Evolutionary conservation across 2,113 vertebrate species (phyloP).

Genomic region (Poecilia latipinna): DNA sequence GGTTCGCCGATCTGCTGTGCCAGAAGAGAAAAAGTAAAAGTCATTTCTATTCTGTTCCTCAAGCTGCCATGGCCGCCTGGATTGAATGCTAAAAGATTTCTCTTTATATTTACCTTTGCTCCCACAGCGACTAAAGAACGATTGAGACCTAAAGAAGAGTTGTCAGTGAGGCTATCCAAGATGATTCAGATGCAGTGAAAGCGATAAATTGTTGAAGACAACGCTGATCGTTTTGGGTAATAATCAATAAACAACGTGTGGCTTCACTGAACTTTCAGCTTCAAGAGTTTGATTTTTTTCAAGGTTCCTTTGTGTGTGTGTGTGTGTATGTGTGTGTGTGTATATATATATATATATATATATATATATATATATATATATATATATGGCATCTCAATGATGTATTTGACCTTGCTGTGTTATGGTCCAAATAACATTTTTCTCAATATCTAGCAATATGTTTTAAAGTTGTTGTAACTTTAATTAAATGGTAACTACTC

Average conservation of each 20-base stretch:
- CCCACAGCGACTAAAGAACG: neutral
- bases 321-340: too few relatives aligned
- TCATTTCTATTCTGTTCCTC: constrained; percentile 41
- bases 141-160: constrained; percentile 5
- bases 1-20: constrained; percentile 57
- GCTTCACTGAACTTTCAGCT: neutral
- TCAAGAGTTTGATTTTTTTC: neutral
- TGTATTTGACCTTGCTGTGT: neutral
- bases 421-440: neutral
- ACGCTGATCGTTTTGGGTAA: neutral
- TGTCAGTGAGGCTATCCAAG: neutral
- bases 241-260: neutral
- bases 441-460: too few relatives aligned
- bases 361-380: too few relatives aligned
- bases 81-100: constrained; percentile 26
- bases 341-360: too few relatives aligned
- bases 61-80: constrained; percentile 14
- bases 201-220: neutral
- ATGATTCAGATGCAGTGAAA: neutral
- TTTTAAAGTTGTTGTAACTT: too few relatives aligned
- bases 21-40: constrained; percentile 56
- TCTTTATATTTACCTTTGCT: constrained; percentile 1
- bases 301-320: too few relatives aligned
- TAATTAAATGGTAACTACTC: neutral
- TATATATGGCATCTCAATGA: neutral